Evolutionary conservation across 35 echinoderm and acorn worm species (phyloP), one percentile per base, ranked within the genome.

Genomic region (Patiria miniata): DNA sequence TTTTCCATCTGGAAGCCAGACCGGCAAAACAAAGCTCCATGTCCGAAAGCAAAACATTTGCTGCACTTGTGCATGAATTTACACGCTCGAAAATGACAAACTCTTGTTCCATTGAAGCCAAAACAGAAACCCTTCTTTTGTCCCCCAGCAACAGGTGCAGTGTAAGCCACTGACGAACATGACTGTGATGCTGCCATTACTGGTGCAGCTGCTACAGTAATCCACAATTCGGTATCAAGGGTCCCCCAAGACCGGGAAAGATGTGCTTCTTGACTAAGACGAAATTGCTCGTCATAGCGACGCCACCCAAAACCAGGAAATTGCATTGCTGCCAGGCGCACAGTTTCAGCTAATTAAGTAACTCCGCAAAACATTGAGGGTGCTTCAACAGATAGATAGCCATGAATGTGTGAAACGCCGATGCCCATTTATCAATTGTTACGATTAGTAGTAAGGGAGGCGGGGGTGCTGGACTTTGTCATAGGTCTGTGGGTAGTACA

Each of bases 221-320:
- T 34, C 83, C 83, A 85, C n/a, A 85, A 54, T 38, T 85, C 83
- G 12, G 28, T 55, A 73, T 78, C 83, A 21, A 85, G 32, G 17
- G 56, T 15, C 5, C 39, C 52, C 83, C 83, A 85, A 4, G 21
- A 78, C 54, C 83, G 14, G 15, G 83, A 52, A 37, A 52, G 83
- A 17, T 68, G 4, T 34, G 15, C 37, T 36, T 42, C 54, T 36
- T 68, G 37, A 4, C n/a, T 17, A 4, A 85, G 26, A 33, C 83
- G 2, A 54, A 85, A 85, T 36, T 85, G 83, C 58, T 85, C 54
- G 26, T 85, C 56, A 85, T 85, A 85, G 4, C 14, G n/a, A 5
- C 34, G 15, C 83, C 83, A 85, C 12, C 83, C 83, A 15, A 85
- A 73, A 17, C 58, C 58, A 12, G 47, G 22, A 26, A 85, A 85